Conservation (phyloP, 2,113 vertebrate genomes). For the Peucedramus taeniatus region DNA sequence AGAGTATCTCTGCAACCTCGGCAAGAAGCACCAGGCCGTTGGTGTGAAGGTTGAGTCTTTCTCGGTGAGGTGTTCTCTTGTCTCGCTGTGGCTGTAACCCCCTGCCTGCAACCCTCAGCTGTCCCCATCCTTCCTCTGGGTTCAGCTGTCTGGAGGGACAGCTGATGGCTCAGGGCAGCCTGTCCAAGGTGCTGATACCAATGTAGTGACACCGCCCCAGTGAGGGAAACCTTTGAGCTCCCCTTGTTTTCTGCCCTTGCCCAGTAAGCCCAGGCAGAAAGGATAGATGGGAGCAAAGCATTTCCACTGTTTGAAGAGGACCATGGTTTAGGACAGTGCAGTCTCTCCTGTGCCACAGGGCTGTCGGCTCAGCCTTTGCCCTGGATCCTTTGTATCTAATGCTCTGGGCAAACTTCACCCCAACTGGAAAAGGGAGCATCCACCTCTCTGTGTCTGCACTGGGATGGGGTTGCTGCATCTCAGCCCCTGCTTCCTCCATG, state of each 20-base stretch:
- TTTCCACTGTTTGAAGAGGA: background rate
- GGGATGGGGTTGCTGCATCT: background rate
- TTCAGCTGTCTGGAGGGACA: background rate
- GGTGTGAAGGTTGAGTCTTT: constrained; percentile 90
- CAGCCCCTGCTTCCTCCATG: background rate
- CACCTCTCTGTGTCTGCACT: background rate
- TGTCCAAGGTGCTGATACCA: background rate
- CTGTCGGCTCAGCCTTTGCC: background rate
- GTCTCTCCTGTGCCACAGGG: background rate
- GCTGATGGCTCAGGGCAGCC: background rate
- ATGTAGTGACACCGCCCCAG: fast-evolving
- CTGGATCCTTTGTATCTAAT: background rate
- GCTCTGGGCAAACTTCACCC: background rate
- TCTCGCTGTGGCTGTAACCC: fast-evolving
- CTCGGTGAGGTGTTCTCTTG: constrained; percentile 69
- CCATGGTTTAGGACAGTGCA: background rate
- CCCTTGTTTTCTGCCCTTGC: background rate
- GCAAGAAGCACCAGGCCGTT: constrained; percentile 87
- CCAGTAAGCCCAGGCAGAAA: background rate
- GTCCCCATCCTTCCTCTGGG: background rate
- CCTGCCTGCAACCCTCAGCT: background rate
- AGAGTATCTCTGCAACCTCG: constrained; percentile 86
- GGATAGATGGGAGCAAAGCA: background rate
- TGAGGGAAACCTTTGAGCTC: background rate
- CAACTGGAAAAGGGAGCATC: background rate